A percentile compares a stretch with the other conserved stretches of the same genome.
These are phyloP conservation scores for Triops cancriformis DNA, from an alignment of 1,140 invertebrate species.

Conservation along the genomic window DNA sequence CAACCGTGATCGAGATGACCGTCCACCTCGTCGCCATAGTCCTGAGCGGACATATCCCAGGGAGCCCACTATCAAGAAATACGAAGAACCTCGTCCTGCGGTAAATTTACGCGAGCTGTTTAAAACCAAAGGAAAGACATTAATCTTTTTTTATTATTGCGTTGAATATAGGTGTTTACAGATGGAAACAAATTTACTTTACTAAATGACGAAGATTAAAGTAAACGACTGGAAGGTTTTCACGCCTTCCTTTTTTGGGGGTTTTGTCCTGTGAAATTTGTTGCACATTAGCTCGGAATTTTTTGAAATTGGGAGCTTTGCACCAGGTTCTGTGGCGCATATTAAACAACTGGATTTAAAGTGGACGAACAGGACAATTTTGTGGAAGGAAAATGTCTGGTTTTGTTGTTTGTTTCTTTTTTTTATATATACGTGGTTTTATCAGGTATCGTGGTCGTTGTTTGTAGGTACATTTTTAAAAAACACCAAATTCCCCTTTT, in stretches of 20 bases:
- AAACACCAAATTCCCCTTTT: neutral
- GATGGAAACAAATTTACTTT: slow-evolving; percentile 11
- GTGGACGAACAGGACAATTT: neutral
- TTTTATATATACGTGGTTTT: neutral
- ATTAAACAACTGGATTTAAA: neutral
- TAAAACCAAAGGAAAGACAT: neutral
- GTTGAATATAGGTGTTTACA: neutral
- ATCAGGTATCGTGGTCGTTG: slow-evolving; percentile 4
- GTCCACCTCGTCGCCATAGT: neutral
- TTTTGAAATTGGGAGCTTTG: neutral
- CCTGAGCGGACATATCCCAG: neutral
- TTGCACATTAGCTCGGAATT: slow-evolving; percentile 3
- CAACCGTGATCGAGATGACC: neutral
- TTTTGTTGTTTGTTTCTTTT: neutral
- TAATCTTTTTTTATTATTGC: neutral
- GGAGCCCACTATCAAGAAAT: neutral
- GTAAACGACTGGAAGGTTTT: neutral
- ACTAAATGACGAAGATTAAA: neutral
- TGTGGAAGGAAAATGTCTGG: neutral
- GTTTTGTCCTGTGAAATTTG: slow-evolving; percentile 14
- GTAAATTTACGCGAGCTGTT: neutral
- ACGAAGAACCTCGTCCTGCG: neutral
- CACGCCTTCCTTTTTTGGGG: neutral
- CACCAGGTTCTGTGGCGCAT: neutral
- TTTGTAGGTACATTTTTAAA: neutral